A percentile compares a stretch with the other conserved stretches of the same genome.
Conservation (phyloP, 2,888 invertebrate genomes). For the Anodontia alba region DNA sequence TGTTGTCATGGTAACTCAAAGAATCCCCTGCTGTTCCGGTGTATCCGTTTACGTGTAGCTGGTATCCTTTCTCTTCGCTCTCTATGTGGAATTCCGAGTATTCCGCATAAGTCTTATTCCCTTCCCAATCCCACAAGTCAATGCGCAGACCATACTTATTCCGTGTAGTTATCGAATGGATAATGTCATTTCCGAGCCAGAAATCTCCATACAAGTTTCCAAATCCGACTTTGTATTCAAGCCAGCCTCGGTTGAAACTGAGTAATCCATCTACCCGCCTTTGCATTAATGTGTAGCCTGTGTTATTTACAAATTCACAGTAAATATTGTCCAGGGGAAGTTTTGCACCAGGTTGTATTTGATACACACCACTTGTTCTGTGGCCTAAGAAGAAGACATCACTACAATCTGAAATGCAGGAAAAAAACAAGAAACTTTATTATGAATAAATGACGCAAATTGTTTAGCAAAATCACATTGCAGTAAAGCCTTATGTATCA, state of each 20-base stretch:
- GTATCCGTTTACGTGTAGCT: slow-evolving; percentile 75
- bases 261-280: slow-evolving; percentile 80
- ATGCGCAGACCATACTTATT: slow-evolving; percentile 79
- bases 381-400: slow-evolving; percentile 76
- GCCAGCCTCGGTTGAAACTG: slow-evolving; percentile 80
- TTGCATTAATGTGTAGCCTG: slow-evolving; percentile 81
- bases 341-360: slow-evolving; percentile 71
- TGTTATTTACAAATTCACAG: slow-evolving; percentile 80
- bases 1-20: slow-evolving; percentile 81
- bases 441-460: too few relatives aligned
- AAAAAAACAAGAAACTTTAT: not conserved
- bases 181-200: slow-evolving; percentile 82
- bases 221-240: slow-evolving; percentile 83
- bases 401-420: slow-evolving; percentile 80
- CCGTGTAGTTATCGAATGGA: slow-evolving; percentile 76
- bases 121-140: slow-evolving; percentile 84
- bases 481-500: too few relatives aligned
- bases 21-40: slow-evolving; percentile 82
- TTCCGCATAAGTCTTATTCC: slow-evolving; percentile 78
- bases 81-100: slow-evolving; percentile 79
- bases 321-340: slow-evolving; percentile 74
- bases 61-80: slow-evolving; percentile 75
- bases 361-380: slow-evolving; percentile 77
- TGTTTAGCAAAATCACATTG: too few relatives aligned
- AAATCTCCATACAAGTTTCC: slow-evolving; percentile 83